Base-by-base conservation (phyloP, 1,140 invertebrate genomes). In the Trypoxylus dichotomus region DNA sequence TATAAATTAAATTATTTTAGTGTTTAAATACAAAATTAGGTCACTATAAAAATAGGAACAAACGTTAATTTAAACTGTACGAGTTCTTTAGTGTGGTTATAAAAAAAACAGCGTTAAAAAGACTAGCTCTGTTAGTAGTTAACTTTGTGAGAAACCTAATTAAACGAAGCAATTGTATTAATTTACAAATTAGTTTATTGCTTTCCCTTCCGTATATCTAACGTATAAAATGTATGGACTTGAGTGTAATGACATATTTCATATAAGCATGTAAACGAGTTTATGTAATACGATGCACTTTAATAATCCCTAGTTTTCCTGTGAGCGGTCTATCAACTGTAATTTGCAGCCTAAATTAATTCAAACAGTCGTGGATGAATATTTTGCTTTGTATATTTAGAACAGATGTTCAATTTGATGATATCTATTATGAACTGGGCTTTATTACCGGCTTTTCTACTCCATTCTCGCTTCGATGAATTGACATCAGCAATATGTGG, bases 121-220 rank as follows among this genome's bases (percentile, higher is more conserved):
- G 13, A 21, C 7, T 19, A 63, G 25, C 13, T 63, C 2, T 27
- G 6, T 63, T 63, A n/a, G n/a, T n/a, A n/a, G n/a, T n/a, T 24
- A 63, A 63, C 3, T 63, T 63, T 21, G 24, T 63, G 60, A 11
- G 43, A 47, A 63, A 11, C 8, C 19, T 13, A 63, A 63, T 63
- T 63, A 63, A 27, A 7, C 1, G 10, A 27, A 19, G 21, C 60
- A 63, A 63, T 19, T 21, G n/a, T 63, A 63, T 63, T 63, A 63
- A 24, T n/a, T 63, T 63, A 63, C 60, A 63, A 63, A 63, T 63
- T 63, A 63, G 60, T 63, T 63, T 63, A 63, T 63, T 63, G 21
- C 25, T 63, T 63, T 63, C 21, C 60, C 60, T 25, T 63, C 25
- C 60, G 60, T 19, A 47, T 13, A 47, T 47, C 15, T 47, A 63